Evolutionary conservation across 1,140 invertebrate species (phyloP).

Genomic region (Apis mellifera): Amel_HAv3.1 CM009935.2:7961001-7961500

Average conservation of each 20-base stretch:
- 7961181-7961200: constrained; percentile 34
- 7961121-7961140: background rate
- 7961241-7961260: background rate
- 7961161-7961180: background rate
- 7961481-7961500: constrained; percentile 44
- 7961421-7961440: constrained; percentile 60
- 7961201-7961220: constrained; percentile 53
- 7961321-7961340: constrained; percentile 61
- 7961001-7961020: background rate
- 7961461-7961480: constrained; percentile 68
- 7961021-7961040: no score
- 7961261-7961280: background rate
- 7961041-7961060: no score
- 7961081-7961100: background rate
- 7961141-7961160: background rate
- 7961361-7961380: constrained; percentile 72
- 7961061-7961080: background rate
- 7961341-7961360: constrained; percentile 63
- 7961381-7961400: constrained; percentile 75
- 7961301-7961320: constrained; percentile 44
- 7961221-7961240: constrained; percentile 22
- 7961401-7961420: constrained; percentile 72
- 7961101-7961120: constrained; percentile 34
- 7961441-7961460: constrained; percentile 53
- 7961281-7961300: constrained; percentile 43